Evolutionary conservation across 2,797 vertebrate genomes (phyloP), one percentile per base, ranked within the genome.

Genomic region (Neostethus bicornis): DNA sequence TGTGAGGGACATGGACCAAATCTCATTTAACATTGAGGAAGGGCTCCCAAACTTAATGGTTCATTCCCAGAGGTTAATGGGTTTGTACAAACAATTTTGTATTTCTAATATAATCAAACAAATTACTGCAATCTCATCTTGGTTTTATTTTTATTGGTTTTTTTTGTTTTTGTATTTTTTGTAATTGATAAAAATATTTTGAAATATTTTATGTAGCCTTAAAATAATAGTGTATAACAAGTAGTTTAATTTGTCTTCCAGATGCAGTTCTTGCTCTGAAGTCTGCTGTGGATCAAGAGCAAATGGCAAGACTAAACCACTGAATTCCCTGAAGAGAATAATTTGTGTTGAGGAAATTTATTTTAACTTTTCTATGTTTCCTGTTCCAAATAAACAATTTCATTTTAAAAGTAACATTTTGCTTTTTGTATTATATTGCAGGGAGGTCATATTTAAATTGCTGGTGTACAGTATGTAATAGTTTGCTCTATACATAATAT

Each of bases 11-110:
- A 91, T 94, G 1, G 92, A 93, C 48, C 73, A 92, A 55, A 90
- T 89, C 0, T 90, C 93, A 1, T 97, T 91, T 8, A 91, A 96
- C 74, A 72, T 94, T 0, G 89, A 94, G 68, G 51, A 34, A 2
- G 75, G 70, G 25, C 57, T 91, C 19, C 72, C 85, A 0, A 66
- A 79, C 20, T 54, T 93, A 6, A 17, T 80, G 52, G 65, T 73
- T 4, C 55, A 77, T 42, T 68, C 82, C 11, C 73, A 41, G 39
- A 90, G 74, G 52, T 63, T 91, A 7, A 16, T 85, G 46, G 90
- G 92, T 93, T 72, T 60, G 89, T 87, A 38, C 11, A 77, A 45
- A 58, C 11, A 0, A n/a, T 5, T 28, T 29, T 1, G 6, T 42
- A 50, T 50, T 3, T 2, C 16, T 44, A 11, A 1, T 42, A 14